Base-by-base conservation (phyloP, 2,797 vertebrate genomes). In the Dryobates pubescens region DNA sequence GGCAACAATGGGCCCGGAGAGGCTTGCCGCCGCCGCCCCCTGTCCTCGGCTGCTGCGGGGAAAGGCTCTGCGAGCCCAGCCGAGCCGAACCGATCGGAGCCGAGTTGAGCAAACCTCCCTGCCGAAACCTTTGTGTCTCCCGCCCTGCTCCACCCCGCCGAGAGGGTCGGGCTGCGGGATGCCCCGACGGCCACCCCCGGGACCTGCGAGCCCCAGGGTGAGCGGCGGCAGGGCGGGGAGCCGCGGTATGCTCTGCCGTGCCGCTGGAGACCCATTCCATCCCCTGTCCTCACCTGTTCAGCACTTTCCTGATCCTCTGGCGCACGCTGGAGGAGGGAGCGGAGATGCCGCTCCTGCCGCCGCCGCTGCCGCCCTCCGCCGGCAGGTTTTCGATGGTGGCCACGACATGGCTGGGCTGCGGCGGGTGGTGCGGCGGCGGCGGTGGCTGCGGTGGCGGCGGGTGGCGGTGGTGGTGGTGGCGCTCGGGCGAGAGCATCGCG, bases 331-430 rank as follows among this genome's bases (percentile, higher is more conserved):
- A 87, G 97, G 98, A 90, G 88, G 98, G 97, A 69, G 98, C 97
- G 72, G 98, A 97, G 95, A 98, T 96, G 91, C 97, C 97, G 86
- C 94, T 93, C 83, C 97, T 97, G 73, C 95, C 69, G 82, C 97
- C 77, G 53, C 95, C 95, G 73, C 94, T 92, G 47, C 95, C 92
- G 96, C 96, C 91, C 86, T 98, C 98, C 67, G 98, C 96, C 70
- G 99, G 98, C 94, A 98, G 98, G 96, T 98, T 98, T 96, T 99
- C 98, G 96, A 98, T 98, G 93, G 98, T 99, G 94, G 98, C 98
- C 95, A 99, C 98, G 95, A 98, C 98, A 97, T 98, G 98, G 97
- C 98, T 98, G 94, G 98, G 97, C 87, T 97, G 98, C 87, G 95
- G 97, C 45, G 96, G 94, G 89, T 94, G 96, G 84, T 90, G 95